Conservation (phyloP, 2,888 invertebrate species). For the Acrocyrtus sp. region DNA sequence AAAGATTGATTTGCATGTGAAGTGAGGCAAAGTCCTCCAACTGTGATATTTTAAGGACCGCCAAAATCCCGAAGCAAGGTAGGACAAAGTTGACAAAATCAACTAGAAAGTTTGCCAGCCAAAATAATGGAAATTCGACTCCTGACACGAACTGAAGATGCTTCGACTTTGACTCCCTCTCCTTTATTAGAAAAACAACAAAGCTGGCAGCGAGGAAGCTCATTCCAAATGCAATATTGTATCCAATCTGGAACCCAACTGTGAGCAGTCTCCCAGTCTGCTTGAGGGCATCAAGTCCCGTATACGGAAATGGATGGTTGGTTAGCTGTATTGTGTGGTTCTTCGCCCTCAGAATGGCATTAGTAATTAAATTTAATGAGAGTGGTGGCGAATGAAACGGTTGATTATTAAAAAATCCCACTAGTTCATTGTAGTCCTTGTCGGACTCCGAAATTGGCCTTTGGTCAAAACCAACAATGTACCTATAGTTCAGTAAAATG, state of each 20-base stretch:
- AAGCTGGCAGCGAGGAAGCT: conserved; percentile 73
- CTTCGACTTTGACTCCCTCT: conserved; percentile 76
- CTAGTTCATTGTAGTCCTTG: conserved; percentile 46
- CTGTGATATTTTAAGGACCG: conserved; percentile 68
- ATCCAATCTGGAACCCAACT: conserved; percentile 59
- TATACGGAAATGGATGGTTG: conserved; percentile 78
- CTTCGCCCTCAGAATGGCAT: conserved; percentile 71
- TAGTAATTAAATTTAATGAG: conserved; percentile 74
- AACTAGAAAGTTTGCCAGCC: conserved; percentile 77
- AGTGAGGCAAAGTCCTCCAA: conserved; percentile 53
- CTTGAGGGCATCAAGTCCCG: conserved; percentile 68
- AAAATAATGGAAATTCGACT: conserved; percentile 74
- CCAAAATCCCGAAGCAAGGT: conserved; percentile 71
- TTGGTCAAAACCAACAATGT: conserved; percentile 60
- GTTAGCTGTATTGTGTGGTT: conserved; percentile 67
- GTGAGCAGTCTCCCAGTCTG: conserved; percentile 56
- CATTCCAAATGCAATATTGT: conserved; percentile 78
- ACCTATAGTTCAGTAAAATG: conserved; percentile 54
- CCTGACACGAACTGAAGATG: conserved; percentile 80
- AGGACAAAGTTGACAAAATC: conserved; percentile 75
- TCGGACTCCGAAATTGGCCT: conserved; percentile 31
- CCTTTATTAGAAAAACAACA: conserved; percentile 71
- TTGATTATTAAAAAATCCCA: conserved; percentile 79
- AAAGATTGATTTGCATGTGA: conserved; percentile 43
- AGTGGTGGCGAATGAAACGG: conserved; percentile 79